Conservation (phyloP, 2,797 vertebrate species). For the Buceros bicornis region DNA sequence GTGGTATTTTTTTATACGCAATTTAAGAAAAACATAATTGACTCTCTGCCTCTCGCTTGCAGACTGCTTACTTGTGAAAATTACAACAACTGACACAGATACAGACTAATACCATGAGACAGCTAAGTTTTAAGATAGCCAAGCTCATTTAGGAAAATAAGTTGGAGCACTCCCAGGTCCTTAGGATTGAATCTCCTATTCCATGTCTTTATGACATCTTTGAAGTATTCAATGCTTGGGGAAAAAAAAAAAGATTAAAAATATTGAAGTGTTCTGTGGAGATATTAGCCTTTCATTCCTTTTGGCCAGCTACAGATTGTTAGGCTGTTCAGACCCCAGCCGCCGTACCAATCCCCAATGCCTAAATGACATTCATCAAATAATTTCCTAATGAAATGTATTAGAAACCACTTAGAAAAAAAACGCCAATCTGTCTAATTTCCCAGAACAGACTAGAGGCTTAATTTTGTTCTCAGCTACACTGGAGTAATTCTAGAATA, state of each 20-base stretch:
- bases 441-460: constrained; percentile 54
- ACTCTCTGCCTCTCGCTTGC: constrained; percentile 18
- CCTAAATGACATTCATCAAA: constrained; percentile 54
- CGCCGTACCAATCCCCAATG: constrained; percentile 3
- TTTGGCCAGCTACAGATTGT: constrained; percentile 5
- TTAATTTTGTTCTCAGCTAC: constrained; percentile 64
- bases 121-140: not conserved
- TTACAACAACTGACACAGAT: not conserved
- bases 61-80: constrained; percentile 65
- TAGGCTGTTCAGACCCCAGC: constrained; percentile 28
- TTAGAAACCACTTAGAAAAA: constrained; percentile 62
- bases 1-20: not conserved
- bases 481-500: constrained; percentile 53
- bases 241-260: not conserved
- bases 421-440: constrained; percentile 46
- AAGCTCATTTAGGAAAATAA: not conserved
- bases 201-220: not conserved
- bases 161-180: not conserved
- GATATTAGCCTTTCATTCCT: constrained; percentile 42
- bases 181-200: not conserved
- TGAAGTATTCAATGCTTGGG: not conserved
- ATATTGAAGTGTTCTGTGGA: not conserved
- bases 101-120: constrained; percentile 4
- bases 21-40: constrained; percentile 33
- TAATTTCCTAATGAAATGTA: constrained; percentile 53